A percentile compares a stretch with the other conserved stretches of the same genome.
Evolutionary conservation across 2,888 invertebrate genomes (phyloP).

Genomic region (Lypha dubia): DNA sequence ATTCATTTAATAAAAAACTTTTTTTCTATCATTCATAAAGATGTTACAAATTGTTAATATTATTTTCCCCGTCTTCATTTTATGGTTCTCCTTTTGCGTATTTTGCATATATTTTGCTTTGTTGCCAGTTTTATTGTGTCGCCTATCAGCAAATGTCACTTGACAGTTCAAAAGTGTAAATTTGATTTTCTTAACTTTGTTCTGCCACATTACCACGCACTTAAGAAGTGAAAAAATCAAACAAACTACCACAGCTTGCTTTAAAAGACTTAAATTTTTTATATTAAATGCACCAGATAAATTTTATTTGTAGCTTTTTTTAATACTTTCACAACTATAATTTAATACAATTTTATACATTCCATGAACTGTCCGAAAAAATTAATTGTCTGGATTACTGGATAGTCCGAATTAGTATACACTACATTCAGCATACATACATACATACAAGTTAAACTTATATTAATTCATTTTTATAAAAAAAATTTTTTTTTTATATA

Average conservation of each 20-base stretch:
- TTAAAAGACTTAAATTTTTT: background rate
- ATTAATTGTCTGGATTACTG: too few species aligned
- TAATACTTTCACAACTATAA: too few species aligned
- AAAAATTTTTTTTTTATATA: too few species aligned
- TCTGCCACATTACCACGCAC: slow-evolving; percentile 20
- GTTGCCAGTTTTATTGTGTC: background rate
- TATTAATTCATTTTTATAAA: too few species aligned
- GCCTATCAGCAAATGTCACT: slow-evolving; percentile 37
- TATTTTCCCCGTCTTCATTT: slow-evolving; percentile 15
- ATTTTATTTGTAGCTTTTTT: too few species aligned
- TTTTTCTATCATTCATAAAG: slow-evolving; percentile 41
- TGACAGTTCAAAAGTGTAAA: slow-evolving; percentile 63
- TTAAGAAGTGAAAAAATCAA: background rate
- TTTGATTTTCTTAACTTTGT: slow-evolving; percentile 64
- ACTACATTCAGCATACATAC: too few species aligned
- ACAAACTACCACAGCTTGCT: slow-evolving; percentile 17
- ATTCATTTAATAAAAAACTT: slow-evolving; percentile 21
- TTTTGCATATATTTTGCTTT: background rate
- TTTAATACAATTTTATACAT: too few species aligned
- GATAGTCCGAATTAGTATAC: too few species aligned
- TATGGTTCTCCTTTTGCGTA: background rate
- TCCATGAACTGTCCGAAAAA: too few species aligned
- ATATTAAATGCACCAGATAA: background rate
- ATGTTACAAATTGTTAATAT: slow-evolving; percentile 54
- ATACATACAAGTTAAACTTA: too few species aligned